phyloP scores from a whole-genome alignment of 2,113 vertebrate genomes.

The Stegostoma tigrinum region DNA sequence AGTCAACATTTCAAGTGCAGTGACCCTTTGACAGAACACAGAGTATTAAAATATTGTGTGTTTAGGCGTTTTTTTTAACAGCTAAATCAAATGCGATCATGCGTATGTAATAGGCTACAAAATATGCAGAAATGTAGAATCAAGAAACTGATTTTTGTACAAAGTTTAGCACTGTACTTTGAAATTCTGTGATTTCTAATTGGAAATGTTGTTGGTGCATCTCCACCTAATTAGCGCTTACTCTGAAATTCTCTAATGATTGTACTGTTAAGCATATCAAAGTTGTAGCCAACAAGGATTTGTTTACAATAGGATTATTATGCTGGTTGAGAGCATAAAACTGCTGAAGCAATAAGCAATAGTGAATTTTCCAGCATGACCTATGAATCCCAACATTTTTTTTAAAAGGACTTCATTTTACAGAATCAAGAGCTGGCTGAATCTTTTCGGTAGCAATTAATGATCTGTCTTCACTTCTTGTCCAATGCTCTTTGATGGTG shows the following conservation, averaged over 20 bases:
- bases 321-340: slow-evolving; percentile 22
- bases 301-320: slow-evolving; percentile 32
- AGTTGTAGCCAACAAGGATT: slow-evolving; percentile 16
- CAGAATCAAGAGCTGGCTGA: slow-evolving; percentile 29
- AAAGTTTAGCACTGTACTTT: neutral
- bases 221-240: slow-evolving; percentile 37
- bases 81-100: neutral
- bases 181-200: slow-evolving; percentile 27
- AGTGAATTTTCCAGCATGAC: slow-evolving; percentile 6
- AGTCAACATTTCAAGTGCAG: no score
- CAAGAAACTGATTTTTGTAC: slow-evolving; percentile 5
- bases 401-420: slow-evolving; percentile 12
- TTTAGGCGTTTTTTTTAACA: neutral
- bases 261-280: slow-evolving; percentile 29
- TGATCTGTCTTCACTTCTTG: slow-evolving; percentile 29
- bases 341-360: slow-evolving; percentile 17
- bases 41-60: no score
- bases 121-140: neutral
- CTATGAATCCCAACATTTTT: slow-evolving; percentile 24
- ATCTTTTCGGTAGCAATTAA: slow-evolving; percentile 30
- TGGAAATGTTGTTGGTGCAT: slow-evolving; percentile 24
- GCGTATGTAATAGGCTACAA: neutral
- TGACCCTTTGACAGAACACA: no score
- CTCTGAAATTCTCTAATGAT: slow-evolving; percentile 35
- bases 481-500: slow-evolving; percentile 27